phyloP scores from a whole-genome alignment of 2,888 invertebrate species.

The Pterostichus niger region DNA sequence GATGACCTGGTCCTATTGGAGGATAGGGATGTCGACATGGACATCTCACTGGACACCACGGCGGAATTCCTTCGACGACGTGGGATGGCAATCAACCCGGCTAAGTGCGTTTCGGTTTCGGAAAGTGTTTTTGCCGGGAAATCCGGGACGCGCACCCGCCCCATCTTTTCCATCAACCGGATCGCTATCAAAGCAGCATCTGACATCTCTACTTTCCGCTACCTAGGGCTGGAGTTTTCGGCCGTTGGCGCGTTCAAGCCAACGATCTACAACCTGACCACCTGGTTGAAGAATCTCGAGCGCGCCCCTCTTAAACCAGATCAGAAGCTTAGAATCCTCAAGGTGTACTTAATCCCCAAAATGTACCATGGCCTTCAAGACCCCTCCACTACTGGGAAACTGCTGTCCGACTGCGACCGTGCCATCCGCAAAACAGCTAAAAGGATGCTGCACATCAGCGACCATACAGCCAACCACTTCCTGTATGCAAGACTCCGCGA shows the following conservation, averaged over 20 bases:
- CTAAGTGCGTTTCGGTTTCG: constrained; percentile 19
- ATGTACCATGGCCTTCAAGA: too few relatives aligned
- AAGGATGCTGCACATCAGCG: constrained; percentile 14
- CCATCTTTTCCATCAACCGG: too few relatives aligned
- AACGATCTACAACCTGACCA: too few relatives aligned
- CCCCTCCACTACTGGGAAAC: too few relatives aligned
- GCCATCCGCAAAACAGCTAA: not conserved
- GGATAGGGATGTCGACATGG: constrained; percentile 19
- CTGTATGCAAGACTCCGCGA: not conserved
- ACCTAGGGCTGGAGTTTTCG: not conserved
- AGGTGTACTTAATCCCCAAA: too few relatives aligned
- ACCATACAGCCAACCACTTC: constrained; percentile 12
- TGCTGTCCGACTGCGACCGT: not conserved
- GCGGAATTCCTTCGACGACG: not conserved
- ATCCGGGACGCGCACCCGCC: too few relatives aligned
- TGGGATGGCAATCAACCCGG: not conserved
- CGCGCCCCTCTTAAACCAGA: too few relatives aligned
- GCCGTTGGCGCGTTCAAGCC: not conserved
- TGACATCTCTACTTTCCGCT: too few relatives aligned
- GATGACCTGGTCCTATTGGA: too few relatives aligned
- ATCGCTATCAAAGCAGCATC: too few relatives aligned
- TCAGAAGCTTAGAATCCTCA: too few relatives aligned
- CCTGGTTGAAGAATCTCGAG: too few relatives aligned
- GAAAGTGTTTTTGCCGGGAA: constrained; percentile 39
- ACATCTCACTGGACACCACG: not conserved